Percentiles rank a stretch among this genome's conserved stretches.
Evolutionary conservation across 2,113 vertebrate genomes (phyloP).

Genomic region (Silurus meridionalis): DNA sequence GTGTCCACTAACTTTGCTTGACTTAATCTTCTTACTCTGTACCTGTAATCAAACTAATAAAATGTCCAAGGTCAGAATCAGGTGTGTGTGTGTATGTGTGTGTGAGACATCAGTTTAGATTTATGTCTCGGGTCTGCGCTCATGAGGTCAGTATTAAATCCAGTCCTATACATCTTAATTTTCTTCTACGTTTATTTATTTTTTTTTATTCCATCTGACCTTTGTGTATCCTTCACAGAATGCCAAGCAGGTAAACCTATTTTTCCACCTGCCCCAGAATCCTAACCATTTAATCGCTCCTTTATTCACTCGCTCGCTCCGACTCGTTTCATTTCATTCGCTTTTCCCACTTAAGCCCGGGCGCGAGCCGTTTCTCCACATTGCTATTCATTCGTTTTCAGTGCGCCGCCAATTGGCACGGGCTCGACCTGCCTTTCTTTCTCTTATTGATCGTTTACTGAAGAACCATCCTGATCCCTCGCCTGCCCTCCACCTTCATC

Average conservation of each 20-base stretch:
- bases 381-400: not conserved
- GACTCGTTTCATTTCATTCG: not conserved
- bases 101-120: too few relatives aligned
- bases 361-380: not conserved
- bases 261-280: not conserved
- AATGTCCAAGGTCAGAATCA: too few relatives aligned
- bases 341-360: not conserved
- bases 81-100: too few relatives aligned
- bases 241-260: not conserved
- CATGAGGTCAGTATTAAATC: not conserved
- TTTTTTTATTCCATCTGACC: not conserved
- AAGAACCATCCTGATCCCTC: not conserved
- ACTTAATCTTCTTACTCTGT: too few relatives aligned
- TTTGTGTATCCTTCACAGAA: not conserved
- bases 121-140: not conserved
- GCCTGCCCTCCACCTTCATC: not conserved
- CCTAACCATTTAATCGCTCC: not conserved
- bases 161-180: not conserved
- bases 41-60: too few relatives aligned
- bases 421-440: not conserved
- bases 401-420: not conserved
- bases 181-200: not conserved
- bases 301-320: not conserved
- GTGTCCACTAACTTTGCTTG: too few relatives aligned
- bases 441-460: not conserved